Evolutionary conservation across 37 sponge, comb jelly and placozoan species (phyloP), one percentile per base, ranked within the genome.

Genomic region (Aphrocallistes beatrix): DNA sequence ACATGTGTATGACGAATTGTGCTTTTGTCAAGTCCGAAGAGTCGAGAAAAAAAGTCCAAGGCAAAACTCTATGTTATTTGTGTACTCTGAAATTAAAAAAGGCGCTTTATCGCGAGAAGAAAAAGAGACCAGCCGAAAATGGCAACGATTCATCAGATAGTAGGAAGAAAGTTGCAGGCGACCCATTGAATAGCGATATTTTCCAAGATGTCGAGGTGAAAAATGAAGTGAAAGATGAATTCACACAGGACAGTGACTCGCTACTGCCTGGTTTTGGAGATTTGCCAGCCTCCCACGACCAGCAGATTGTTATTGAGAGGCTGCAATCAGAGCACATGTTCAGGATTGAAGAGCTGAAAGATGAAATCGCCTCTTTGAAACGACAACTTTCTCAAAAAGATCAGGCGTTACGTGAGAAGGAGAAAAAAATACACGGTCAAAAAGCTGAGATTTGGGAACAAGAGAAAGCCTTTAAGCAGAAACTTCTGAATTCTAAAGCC

Each of bases 11-110:
- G 38, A 36, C 87, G 39, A 86, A 51, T 36, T 90, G 94, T 89
- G 94, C 94, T n/a, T 94, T 94, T 87, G n/a, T 23, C 25, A 91
- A 90, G 45, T 86, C 89, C 0, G 87, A 87, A 1, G 89, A 91
- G 0, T n/a, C 84, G 37, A 90, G 88, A 81, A 84, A 84, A 82
- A 94, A 94, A 88, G 94, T 93, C 39, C 89, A 88, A 51, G 94
- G 92, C 25, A 85, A 90, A 85, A 87, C 89, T 8, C 69, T 94
- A 23, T 94, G 94, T 60, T 87, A 90, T 0, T 39, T 94, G 37
- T 94, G 94, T 39, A 94, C 94, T 38, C 84, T 94, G 39, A 90
- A 87, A 39, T 91, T 88, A 84, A 94, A 91, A 86, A 94, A 91
- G 85, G 86, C 89, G 16, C 84, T 82, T 84, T 87, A 89, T 50